Percentiles rank a stretch among this genome's conserved stretches.
These are phyloP conservation scores for Garrulus glandarius DNA, from an alignment of 2,797 vertebrate species.

Conservation along the genomic window DNA sequence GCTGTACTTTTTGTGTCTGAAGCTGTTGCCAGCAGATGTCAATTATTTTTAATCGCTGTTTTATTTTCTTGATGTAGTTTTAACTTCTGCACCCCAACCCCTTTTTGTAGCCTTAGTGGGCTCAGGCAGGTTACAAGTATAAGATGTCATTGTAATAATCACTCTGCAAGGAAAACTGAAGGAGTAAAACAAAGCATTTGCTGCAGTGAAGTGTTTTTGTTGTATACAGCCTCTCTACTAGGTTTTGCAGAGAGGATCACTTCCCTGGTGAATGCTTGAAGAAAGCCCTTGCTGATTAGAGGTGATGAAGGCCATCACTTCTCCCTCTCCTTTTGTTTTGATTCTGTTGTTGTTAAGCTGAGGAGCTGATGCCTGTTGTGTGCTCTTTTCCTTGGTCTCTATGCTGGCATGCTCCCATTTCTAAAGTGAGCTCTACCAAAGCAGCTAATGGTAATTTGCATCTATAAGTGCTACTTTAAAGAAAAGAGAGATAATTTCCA, in stretches of 20 bases:
- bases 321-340: conserved; percentile 5
- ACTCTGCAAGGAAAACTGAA: background rate
- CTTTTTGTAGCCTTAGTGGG: background rate
- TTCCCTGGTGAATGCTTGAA: background rate
- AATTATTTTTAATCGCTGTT: background rate
- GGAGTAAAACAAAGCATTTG: background rate
- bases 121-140: background rate
- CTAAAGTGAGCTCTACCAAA: background rate
- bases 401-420: background rate
- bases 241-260: background rate
- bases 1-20: background rate
- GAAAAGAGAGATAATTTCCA: background rate
- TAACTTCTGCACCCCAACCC: background rate
- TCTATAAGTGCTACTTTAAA: background rate
- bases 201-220: background rate
- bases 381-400: background rate
- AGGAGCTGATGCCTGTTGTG: background rate
- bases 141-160: background rate
- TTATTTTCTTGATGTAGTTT: background rate
- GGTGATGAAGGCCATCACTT: background rate
- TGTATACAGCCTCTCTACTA: background rate
- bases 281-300: conserved; percentile 11
- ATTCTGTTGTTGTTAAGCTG: background rate
- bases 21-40: background rate
- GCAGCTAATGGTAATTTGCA: conserved; percentile 30